phyloP scores from a whole-genome alignment of 2,797 vertebrate genomes.

The Artibeus lituratus region DNA sequence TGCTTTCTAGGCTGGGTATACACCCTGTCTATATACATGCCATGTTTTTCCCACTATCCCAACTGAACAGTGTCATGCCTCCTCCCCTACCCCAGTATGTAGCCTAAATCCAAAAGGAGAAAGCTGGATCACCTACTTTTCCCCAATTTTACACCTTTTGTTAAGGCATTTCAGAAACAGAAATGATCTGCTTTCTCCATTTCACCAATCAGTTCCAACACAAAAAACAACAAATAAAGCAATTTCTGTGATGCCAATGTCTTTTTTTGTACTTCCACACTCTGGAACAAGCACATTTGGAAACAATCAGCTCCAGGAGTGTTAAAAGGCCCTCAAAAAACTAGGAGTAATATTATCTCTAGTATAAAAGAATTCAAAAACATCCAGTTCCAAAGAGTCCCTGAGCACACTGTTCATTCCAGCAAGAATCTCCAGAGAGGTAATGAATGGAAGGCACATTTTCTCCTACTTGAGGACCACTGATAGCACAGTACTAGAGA shows the following conservation, averaged over 20 bases:
- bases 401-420: conserved; percentile 70
- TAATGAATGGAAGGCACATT: conserved; percentile 81
- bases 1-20: neutral
- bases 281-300: conserved; percentile 31
- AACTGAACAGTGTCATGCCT: neutral
- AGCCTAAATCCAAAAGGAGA: conserved; percentile 30
- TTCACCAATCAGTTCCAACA: neutral
- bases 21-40: neutral
- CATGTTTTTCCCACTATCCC: neutral
- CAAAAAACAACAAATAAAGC: neutral
- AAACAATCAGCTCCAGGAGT: neutral
- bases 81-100: neutral
- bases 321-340: conserved; percentile 51
- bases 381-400: conserved; percentile 65
- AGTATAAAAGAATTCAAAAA: conserved; percentile 71
- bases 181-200: neutral
- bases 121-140: neutral
- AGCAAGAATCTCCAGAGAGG: conserved; percentile 68
- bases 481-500: conserved; percentile 40
- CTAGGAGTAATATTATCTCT: conserved; percentile 53
- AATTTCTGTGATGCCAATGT: neutral
- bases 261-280: neutral
- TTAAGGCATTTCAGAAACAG: neutral
- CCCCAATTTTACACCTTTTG: neutral
- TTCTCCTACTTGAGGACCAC: conserved; percentile 59